Percentiles rank a stretch among this genome's conserved stretches.
phyloP scores from a whole-genome alignment of 2,888 invertebrate species.

The Polia nebulosa region DNA sequence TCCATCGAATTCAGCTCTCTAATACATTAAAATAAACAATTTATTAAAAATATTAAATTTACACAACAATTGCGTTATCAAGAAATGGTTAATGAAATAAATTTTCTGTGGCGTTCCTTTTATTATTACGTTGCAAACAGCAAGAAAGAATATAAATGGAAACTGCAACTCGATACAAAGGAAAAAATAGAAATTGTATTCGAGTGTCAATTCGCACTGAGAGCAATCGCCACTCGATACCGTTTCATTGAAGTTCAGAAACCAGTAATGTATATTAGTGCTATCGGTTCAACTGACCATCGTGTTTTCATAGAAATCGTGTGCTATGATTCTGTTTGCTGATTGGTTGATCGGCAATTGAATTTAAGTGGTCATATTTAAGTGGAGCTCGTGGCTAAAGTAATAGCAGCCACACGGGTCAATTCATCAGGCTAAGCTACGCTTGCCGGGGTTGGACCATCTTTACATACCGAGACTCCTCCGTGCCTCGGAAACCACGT shows the following conservation, averaged over 20 bases:
- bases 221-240: slow-evolving; percentile 27
- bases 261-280: neutral
- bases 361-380: no score
- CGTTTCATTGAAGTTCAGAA: slow-evolving; percentile 12
- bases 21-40: no score
- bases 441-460: no score
- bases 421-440: no score
- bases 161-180: slow-evolving; percentile 14
- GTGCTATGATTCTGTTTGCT: slow-evolving; percentile 21
- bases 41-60: no score
- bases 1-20: no score
- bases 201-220: slow-evolving; percentile 31
- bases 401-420: no score
- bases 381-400: no score
- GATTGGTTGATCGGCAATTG: slow-evolving; percentile 8
- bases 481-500: no score
- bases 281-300: slow-evolving; percentile 1
- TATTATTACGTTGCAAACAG: neutral
- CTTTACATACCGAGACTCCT: no score
- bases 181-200: slow-evolving; percentile 27
- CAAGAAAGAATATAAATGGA: slow-evolving; percentile 7
- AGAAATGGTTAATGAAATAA: no score
- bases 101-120: neutral
- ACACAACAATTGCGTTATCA: no score
- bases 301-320: slow-evolving; percentile 1